Conservation (phyloP, 2,888 invertebrate genomes). For the Cephus pulcher region DNA sequence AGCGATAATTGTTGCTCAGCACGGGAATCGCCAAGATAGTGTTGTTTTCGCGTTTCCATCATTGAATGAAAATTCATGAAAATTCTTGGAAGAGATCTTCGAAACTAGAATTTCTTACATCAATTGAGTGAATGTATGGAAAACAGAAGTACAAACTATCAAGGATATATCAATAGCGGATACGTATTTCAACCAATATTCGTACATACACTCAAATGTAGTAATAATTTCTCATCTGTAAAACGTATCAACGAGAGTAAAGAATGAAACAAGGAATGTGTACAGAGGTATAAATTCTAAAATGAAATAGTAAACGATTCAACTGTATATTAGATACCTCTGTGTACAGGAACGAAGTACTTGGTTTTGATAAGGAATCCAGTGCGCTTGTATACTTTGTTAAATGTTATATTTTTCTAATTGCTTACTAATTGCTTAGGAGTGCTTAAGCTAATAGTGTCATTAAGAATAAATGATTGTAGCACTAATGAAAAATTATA, state of each 20-base stretch:
- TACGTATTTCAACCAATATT: background rate
- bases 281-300: background rate
- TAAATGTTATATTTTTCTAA: slow-evolving; percentile 34
- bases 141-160: background rate
- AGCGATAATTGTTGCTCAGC: background rate
- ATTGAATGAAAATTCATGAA: background rate
- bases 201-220: background rate
- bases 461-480: slow-evolving; percentile 28
- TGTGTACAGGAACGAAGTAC: slow-evolving; percentile 20
- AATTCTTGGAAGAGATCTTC: background rate
- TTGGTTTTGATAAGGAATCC: slow-evolving; percentile 19
- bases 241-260: slow-evolving; percentile 6
- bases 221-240: background rate
- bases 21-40: background rate
- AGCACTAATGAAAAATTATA: background rate
- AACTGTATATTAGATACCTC: background rate
- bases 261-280: background rate
- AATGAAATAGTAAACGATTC: background rate
- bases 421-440: slow-evolving; percentile 21
- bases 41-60: background rate
- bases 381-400: slow-evolving; percentile 21
- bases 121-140: background rate
- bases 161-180: background rate
- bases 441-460: slow-evolving; percentile 20
- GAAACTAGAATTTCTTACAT: background rate